Evolutionary conservation across 2,888 invertebrate genomes (phyloP), one percentile per base, ranked within the genome.

Genomic region (Fissipunctia ypsillon): DNA sequence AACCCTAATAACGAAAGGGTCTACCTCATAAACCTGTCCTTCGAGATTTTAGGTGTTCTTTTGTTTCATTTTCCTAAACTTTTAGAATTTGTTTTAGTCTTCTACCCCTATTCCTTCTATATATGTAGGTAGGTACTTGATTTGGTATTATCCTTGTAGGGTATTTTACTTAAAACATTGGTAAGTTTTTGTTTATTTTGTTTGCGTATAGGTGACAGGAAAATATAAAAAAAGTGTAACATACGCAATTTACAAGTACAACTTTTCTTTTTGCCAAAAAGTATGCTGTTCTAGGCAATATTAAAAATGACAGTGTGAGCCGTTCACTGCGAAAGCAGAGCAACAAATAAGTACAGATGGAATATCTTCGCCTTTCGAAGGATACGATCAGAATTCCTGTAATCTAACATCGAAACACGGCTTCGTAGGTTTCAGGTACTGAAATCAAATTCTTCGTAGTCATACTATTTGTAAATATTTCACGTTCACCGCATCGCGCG

Each of bases 371-470:
- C 12, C n/a, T 12, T 50, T 50, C n/a, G n/a, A 50, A 10, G n/a
- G 12, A 25, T 25, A 25, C n/a, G 5, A 25, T 25, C 52, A 52
- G 25, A 52, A 52, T 52, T 52, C 52, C 25, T 14, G n/a, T 25
- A 52, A 52, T 0, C 0, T 25, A 50, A 10, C n/a, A 50, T n/a
- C 12, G 2, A 25, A 25, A 52, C 4, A 54, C 6, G 25, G 6
- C 12, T 25, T 61, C 12, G 19, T 69, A 60, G 10, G 22, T 66
- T 71, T 52, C 25, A 56, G 54, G 16, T 57, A 59, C 5, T 69
- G 9, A 48, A 64, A 69, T 35, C 41, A 57, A 60, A 80, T 80
- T 80, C 65, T 71, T 31, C 41, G 45, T 28, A 54, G 48, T 66
- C 69, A 38, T 35, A 31, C 31, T 66, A 38, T 57, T 57, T 61